Conservation (phyloP, 2,888 invertebrate genomes). For the Parnassius apollo region DNA sequence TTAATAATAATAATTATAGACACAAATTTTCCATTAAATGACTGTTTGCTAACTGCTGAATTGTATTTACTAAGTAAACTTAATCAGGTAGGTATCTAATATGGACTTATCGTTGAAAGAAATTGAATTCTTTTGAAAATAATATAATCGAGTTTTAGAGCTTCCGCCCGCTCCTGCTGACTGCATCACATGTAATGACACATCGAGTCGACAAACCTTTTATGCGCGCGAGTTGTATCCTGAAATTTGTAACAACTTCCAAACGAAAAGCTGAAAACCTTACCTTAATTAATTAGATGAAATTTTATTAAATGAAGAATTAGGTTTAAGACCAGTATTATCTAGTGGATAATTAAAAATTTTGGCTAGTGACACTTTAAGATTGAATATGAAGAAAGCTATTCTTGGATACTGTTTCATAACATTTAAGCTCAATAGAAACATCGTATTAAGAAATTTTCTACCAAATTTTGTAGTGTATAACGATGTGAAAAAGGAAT, state of each 20-base stretch:
- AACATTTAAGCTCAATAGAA: slow-evolving; percentile 80
- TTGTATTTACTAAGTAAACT: too few species aligned
- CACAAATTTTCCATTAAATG: too few species aligned
- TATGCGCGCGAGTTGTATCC: not conserved
- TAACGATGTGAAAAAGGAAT: slow-evolving; percentile 33
- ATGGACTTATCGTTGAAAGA: too few species aligned
- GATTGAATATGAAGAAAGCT: slow-evolving; percentile 83
- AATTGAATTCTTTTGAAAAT: too few species aligned
- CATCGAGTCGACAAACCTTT: too few species aligned
- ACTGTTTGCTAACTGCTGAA: too few species aligned
- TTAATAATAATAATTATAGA: too few species aligned
- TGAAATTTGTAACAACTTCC: not conserved
- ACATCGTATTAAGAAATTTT: slow-evolving; percentile 72
- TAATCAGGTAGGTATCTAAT: too few species aligned
- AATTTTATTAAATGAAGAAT: slow-evolving; percentile 26
- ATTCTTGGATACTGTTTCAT: slow-evolving; percentile 86
- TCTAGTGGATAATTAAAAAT: slow-evolving; percentile 41
- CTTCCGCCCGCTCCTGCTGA: too few species aligned
- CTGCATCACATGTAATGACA: too few species aligned
- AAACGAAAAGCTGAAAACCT: not conserved
- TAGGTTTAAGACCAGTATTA: slow-evolving; percentile 34
- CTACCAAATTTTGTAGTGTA: slow-evolving; percentile 71
- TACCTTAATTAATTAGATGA: slow-evolving; percentile 9
- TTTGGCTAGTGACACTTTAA: slow-evolving; percentile 72
- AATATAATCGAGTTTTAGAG: too few species aligned